Evolutionary conservation across 1,140 invertebrate species (phyloP).

Genomic region (Cydia amplana): DNA sequence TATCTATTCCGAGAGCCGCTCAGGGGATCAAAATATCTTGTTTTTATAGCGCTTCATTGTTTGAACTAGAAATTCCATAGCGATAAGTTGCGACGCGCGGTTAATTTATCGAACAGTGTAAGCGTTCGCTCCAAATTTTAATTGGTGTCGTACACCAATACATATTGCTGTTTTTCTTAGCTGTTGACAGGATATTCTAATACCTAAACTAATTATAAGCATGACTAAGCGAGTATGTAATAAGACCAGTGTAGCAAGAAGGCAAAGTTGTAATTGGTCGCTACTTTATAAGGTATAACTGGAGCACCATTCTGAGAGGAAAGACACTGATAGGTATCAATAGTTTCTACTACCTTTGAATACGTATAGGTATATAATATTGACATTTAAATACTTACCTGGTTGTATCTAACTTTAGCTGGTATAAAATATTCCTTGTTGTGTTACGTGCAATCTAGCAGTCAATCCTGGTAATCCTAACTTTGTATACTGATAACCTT

Average conservation of each 20-base stretch:
- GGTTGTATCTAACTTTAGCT: background rate
- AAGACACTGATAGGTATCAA: background rate
- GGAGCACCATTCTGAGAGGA: background rate
- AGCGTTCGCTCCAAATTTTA: slow-evolving; percentile 17
- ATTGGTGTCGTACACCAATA: background rate
- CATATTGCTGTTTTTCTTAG: slow-evolving; percentile 23
- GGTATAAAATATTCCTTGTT: background rate
- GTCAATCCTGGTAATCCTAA: background rate
- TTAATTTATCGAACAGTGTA: slow-evolving; percentile 36
- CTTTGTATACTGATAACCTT: background rate
- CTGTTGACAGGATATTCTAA: slow-evolving; percentile 33
- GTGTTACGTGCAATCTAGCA: background rate
- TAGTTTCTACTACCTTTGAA: background rate
- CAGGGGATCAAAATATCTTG: slow-evolving; percentile 57
- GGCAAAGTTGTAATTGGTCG: slow-evolving; percentile 11
- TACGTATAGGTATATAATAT: too few relatives aligned
- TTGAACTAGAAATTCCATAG: slow-evolving; percentile 54
- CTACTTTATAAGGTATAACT: slow-evolving; percentile 11
- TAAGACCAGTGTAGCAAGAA: background rate
- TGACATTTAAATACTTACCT: background rate
- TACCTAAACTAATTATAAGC: slow-evolving; percentile 1
- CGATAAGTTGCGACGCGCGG: slow-evolving; percentile 46
- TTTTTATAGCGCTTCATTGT: slow-evolving; percentile 62
- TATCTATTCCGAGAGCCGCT: slow-evolving; percentile 38
- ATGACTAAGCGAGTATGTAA: slow-evolving; percentile 10